Evolutionary conservation across 2,888 invertebrate species (phyloP), one percentile per base, ranked within the genome.

Genomic region (Amblyjoppa fuscipennis): DNA sequence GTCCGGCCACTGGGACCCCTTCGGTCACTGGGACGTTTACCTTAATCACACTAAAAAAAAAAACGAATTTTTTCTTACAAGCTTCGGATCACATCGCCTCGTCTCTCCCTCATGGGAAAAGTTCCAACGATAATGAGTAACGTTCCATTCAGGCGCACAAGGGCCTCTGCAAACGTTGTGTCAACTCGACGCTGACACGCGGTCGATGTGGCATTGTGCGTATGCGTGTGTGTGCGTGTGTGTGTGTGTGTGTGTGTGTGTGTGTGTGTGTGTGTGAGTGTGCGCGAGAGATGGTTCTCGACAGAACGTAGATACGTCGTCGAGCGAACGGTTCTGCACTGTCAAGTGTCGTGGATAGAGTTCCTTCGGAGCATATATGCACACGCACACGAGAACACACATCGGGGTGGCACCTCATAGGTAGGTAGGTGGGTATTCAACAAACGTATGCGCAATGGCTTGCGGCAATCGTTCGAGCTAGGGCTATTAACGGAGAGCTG

Each of bases 401-500:
- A 59, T 66, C 51, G 38, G 49, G 28, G 20, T 59, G 25, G 59
- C 25, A 11, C 59, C 61, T 16, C 28, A 11, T 34, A 31, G n/a
- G 31, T 61, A 31, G 34, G 16, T 61, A 4, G 61, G 41, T 59
- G 49, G 64, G 49, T 75, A 75, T 64, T 75, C 53, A 70, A 78
- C 78, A 78, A 45, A 69, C 49, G 69, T 49, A 59, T 78, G 70
- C 64, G 79, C 80, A 81, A 80, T 80, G 56, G 56, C 74, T 68
- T 74, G 80, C 66, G 68, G 73, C 80, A 80, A 59, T 74, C 45
- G 74, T 64, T 66, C 34, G 68, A 66, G 74, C 64, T 56, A 59
- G 49, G 49, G 16, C 31, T 61, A 61, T 28, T 31, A 61, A 79
- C 34, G 71, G 59, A 51, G 61, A 31, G 75, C 75, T 70, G 59